Evolutionary conservation across 2,113 vertebrate genomes (phyloP), one percentile per base, ranked within the genome.

Genomic region (Mesoclemmys tuberculata): DNA sequence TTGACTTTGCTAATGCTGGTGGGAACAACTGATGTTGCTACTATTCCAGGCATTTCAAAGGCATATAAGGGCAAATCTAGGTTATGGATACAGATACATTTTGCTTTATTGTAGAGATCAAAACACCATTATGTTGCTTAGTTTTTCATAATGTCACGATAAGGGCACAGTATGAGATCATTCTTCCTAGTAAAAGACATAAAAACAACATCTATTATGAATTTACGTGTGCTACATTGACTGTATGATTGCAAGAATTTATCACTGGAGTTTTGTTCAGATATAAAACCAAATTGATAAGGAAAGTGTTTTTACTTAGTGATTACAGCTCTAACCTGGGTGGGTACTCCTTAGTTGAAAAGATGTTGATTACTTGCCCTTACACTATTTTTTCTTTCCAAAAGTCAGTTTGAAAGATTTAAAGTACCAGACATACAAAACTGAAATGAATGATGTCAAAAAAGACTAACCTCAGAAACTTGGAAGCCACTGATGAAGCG

Each of bases 121-220:
- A 97, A 98, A 96, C 88, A 97, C 1, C 97, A 93, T 93, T 93
- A 74, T 21, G 85, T 10, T 80, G 77, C 44, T 90, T 71, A 92
- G 29, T 81, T 89, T 97, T 97, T 92, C 95, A 74, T 92, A 95
- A 96, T 77, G 85, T 93, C 96, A 93, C 1, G 93, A 95, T 91
- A 80, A 94, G 89, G 80, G 84, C 64, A 97, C 85, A 93, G 91
- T 84, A 95, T 97, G 92, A 97, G 87, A 91, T 96, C 83, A 97
- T 94, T 96, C 56, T 46, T 55, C 82, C 77, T 82, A 94, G 93
- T 87, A 97, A 96, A 83, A 96, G 87, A 96, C 77, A 84, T 80
- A 96, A 94, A 93, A 95, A 95, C 81, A 97, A 93, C 71, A 87
- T 74, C 90, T 91, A 97, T 91, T 93, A 94, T 56, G 16, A 74